Conservation (phyloP, 2,888 invertebrate genomes). For the Parnassius orleans region DNA sequence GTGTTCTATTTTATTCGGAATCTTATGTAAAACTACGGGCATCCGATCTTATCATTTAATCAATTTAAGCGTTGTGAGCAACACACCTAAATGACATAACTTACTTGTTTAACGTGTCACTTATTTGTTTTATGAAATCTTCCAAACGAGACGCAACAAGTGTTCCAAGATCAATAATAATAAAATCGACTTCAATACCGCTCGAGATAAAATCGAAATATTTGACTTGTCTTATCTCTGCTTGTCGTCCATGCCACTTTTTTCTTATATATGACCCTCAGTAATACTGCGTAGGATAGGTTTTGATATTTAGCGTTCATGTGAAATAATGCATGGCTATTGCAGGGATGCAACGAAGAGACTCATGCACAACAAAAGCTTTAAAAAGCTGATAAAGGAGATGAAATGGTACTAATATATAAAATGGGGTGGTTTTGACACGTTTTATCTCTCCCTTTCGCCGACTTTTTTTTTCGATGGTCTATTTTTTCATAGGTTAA, state of each 20-base stretch:
- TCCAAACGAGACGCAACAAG: conserved; percentile 20
- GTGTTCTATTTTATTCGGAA: too few species aligned
- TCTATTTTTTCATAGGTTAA: too few species aligned
- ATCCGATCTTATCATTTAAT: neutral
- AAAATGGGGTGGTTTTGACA: too few species aligned
- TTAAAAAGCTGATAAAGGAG: too few species aligned
- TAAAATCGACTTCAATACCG: conserved; percentile 27
- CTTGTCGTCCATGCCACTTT: conserved; percentile 4
- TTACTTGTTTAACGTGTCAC: conserved; percentile 13
- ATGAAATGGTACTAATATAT: too few species aligned
- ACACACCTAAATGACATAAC: conserved; percentile 11
- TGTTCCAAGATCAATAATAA: conserved; percentile 24
- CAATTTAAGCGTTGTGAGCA: conserved; percentile 1
- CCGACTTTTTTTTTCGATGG: too few species aligned
- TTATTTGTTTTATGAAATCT: conserved; percentile 7
- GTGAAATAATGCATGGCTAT: too few species aligned
- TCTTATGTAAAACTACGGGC: neutral
- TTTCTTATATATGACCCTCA: neutral
- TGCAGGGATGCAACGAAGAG: too few species aligned
- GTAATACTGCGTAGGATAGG: too few species aligned
- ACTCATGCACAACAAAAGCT: too few species aligned
- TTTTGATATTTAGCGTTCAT: too few species aligned
- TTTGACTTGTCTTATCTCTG: conserved; percentile 10
- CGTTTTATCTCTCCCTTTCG: too few species aligned
- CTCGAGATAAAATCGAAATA: conserved; percentile 23